Base-by-base conservation (phyloP, 2,888 invertebrate genomes). In the Linyphia triangularis region DNA sequence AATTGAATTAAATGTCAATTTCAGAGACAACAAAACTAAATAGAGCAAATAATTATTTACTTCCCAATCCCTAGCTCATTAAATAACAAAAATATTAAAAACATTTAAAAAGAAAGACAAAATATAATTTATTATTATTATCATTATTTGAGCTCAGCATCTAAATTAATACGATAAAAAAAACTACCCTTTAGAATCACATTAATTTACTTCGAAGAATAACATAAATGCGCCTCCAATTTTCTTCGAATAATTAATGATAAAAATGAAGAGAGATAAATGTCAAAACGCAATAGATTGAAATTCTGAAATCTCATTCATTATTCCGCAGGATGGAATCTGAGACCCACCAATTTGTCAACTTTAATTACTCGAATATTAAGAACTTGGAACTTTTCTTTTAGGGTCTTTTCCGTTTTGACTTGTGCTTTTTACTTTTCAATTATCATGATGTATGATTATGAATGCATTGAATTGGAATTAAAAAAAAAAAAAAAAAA, bases 291-390 rank as follows among this genome's bases (percentile, higher is more conserved):
- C 19, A 57, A 19, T n/a, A 73, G 57, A 57, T 73, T 59, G 30
- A 51, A 73, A 73, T 57, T 37, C 10, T n/a, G 3, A 30, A 73
- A 51, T 61, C 40, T 40, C 61, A 63, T 77, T 77, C 61, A 63
- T 77, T 77, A 77, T 77, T 77, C 26, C 13, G 16, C 22, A 77
- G 63, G 24, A 9, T 30, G 77, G n/a, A 26, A 77, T 77, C 33
- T 33, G 40, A 77, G 28, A 16, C 77, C 61, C 37, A 77, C 30
- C 40, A 77, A 77, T 77, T 77, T 63, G 77, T 77, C 63, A 77
- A 26, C 40, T 26, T 61, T 61, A 63, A 77, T 77, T 77, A 77
- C 33, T 24, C 7, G 77, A 5, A 63, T n/a, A n/a, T 51, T 5
- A 51, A 51, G 51, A 13, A 16, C n/a, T 43, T 61, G 70, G 22